Conservation (phyloP, 2,113 vertebrate genomes). For the Hippocampus mohnikei region DNA sequence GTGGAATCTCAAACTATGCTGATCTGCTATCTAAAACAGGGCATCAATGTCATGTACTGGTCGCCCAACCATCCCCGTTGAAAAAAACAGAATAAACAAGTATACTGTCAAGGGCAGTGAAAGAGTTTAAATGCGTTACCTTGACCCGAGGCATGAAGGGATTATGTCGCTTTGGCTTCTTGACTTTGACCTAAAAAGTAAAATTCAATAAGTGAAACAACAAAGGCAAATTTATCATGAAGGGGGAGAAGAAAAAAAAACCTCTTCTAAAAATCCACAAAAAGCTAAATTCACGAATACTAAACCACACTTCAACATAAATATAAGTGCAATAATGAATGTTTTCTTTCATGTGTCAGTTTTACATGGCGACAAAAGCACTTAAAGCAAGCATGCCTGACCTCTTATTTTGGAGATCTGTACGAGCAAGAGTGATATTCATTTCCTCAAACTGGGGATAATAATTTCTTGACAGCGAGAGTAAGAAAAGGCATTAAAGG, state of each 20-base stretch:
- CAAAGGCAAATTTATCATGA: background rate
- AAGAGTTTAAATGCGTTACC: conserved; percentile 31
- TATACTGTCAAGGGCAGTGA: background rate
- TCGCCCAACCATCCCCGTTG: too few relatives aligned
- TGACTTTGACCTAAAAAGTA: conserved; percentile 45
- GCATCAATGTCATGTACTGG: too few relatives aligned
- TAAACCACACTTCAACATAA: background rate
- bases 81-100: too few relatives aligned
- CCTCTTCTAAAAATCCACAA: conserved; percentile 9
- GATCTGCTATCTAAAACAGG: too few relatives aligned
- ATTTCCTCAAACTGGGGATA: too few relatives aligned
- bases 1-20: too few relatives aligned
- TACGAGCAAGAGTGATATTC: too few relatives aligned
- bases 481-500: too few relatives aligned
- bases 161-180: conserved; percentile 50
- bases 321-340: background rate
- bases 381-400: too few relatives aligned
- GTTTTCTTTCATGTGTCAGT: background rate
- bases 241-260: conserved; percentile 4
- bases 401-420: too few relatives aligned
- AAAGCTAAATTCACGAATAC: background rate
- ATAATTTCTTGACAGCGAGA: too few relatives aligned
- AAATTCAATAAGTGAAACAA: background rate
- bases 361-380: background rate
- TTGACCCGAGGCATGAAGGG: conserved; percentile 63